phyloP scores from a whole-genome alignment of 1,140 invertebrate species.

The Brachionus manjavacas region DNA sequence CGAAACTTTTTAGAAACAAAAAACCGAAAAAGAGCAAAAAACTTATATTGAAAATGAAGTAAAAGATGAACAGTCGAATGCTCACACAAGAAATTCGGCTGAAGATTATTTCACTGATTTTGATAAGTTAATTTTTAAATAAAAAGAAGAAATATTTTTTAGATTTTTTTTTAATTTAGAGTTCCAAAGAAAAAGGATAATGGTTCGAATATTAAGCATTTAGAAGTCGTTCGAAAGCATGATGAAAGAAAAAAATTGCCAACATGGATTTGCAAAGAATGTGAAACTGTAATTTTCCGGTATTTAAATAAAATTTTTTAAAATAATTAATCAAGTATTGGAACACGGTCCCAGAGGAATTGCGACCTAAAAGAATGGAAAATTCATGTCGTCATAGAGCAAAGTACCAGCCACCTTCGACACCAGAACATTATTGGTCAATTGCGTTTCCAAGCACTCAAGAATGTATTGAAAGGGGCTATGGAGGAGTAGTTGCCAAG shows the following conservation, averaged over 20 bases:
- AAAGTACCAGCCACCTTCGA: slow-evolving; percentile 48
- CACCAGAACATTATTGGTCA: slow-evolving; percentile 57
- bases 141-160: background rate
- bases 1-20: background rate
- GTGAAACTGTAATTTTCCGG: slow-evolving; percentile 47
- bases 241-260: slow-evolving; percentile 48
- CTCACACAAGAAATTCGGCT: background rate
- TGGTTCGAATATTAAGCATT: slow-evolving; percentile 30
- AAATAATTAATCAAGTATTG: slow-evolving; percentile 32
- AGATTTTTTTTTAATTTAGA: slow-evolving; percentile 9
- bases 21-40: background rate
- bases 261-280: slow-evolving; percentile 49
- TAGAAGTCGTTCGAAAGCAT: slow-evolving; percentile 50
- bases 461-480: slow-evolving; percentile 50
- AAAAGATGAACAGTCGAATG: background rate
- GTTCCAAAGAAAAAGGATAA: slow-evolving; percentile 5
- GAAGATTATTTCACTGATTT: slow-evolving; percentile 17
- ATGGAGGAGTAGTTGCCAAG: slow-evolving; percentile 21
- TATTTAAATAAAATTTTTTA: background rate
- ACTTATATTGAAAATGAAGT: background rate
- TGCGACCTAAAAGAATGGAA: slow-evolving; percentile 46
- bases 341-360: background rate
- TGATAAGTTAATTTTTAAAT: background rate
- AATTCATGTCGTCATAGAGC: slow-evolving; percentile 52
- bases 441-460: slow-evolving; percentile 54